Conservation (phyloP, 2,797 vertebrate species). For the Gorsachius magnificus region DNA sequence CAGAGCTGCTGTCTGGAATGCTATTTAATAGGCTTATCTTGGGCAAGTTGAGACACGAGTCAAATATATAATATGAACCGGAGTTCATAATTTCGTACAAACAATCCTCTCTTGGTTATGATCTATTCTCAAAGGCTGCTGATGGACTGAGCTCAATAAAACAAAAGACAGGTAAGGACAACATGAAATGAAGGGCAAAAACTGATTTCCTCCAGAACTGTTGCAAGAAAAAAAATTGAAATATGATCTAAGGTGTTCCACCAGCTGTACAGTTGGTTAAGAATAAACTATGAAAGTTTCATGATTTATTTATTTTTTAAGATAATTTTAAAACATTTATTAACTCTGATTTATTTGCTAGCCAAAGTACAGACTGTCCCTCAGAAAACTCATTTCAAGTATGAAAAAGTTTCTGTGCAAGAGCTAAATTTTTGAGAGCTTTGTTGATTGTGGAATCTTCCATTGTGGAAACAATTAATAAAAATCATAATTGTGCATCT, state of each 20-base stretch:
- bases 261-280: neutral
- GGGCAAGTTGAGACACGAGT: conserved; percentile 59
- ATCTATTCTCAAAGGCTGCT: neutral
- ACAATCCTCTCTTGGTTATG: neutral
- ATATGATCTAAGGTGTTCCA: neutral
- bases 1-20: conserved; percentile 46
- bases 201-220: neutral
- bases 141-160: neutral
- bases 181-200: neutral
- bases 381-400: neutral
- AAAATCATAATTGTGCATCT: neutral
- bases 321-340: neutral
- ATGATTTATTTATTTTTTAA: neutral
- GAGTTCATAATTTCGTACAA: conserved; percentile 15
- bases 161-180: neutral
- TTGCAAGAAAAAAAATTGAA: neutral
- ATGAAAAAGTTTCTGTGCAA: neutral
- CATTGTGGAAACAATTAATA: neutral
- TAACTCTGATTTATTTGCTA: neutral
- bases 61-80: neutral
- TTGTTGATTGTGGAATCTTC: neutral
- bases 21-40: conserved; percentile 46
- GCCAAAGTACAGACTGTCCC: neutral
- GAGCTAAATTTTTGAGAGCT: neutral
- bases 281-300: neutral